Evolutionary conservation across 2,797 vertebrate genomes (phyloP).

Genomic region (Trachops cirrhosus): DNA sequence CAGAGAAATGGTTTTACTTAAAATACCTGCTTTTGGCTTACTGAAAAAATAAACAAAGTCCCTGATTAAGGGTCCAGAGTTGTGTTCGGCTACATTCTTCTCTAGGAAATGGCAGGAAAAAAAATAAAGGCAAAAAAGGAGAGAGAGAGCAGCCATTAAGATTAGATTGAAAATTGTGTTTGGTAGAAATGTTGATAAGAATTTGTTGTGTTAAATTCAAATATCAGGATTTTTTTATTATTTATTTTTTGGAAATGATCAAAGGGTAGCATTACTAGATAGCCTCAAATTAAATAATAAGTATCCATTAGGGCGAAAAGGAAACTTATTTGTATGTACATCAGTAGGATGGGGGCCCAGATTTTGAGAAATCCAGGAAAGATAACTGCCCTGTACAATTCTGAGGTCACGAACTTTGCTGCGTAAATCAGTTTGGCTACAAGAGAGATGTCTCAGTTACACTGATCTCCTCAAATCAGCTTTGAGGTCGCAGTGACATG

Average conservation of each 20-base stretch:
- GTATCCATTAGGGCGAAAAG: neutral
- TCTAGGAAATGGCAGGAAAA: neutral
- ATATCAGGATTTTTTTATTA: neutral
- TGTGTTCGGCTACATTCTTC: neutral
- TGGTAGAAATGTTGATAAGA: neutral
- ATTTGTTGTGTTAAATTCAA: neutral
- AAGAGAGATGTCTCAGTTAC: neutral
- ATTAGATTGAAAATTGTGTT: neutral
- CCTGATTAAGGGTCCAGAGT: neutral
- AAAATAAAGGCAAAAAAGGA: neutral
- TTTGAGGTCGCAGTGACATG: neutral
- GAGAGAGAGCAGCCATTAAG: neutral
- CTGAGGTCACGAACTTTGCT: neutral
- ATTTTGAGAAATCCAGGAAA: neutral
- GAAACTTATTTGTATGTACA: neutral
- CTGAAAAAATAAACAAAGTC: neutral
- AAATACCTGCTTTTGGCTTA: conserved; percentile 41
- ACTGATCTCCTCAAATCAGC: neutral
- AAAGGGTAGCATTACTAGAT: neutral
- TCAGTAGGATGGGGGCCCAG: neutral
- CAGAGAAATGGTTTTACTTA: conserved; percentile 45
- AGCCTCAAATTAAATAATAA: neutral
- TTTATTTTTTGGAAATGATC: neutral
- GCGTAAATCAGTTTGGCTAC: neutral
- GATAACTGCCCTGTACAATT: neutral